Base-by-base conservation (phyloP, 1,140 invertebrate species). In the Sycophaga agraensis region DNA sequence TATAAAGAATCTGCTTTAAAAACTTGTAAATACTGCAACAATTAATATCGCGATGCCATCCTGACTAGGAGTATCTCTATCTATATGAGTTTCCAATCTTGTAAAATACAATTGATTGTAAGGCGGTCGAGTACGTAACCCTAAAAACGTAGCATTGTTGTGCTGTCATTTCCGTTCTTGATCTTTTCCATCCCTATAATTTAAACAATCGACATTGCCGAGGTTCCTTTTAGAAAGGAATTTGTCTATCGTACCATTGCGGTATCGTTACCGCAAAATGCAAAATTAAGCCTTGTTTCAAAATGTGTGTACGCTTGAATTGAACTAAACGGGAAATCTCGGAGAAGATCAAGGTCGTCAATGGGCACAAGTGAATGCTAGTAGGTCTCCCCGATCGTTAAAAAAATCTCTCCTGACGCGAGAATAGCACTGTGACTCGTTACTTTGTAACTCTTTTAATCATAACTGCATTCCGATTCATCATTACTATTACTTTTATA, bases 1-100 rank as follows among this genome's bases (percentile, higher is more conserved):
- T 43, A 64, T n/a, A 66, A 68, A 67, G 35, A 59, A 67, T 69
- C 64, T 69, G 64, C 59, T 64, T 58, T 58, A 54, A 74, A 68
- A 76, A 72, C 65, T 51, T 69, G 69, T 75, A 71, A 75, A 78
- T 77, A 77, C 76, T 77, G 74, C 67, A 75, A 76, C 73, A 76
- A 77, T 70, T 75, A 76, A 76, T 78, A 77, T 75, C 71, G 71
- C 68, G 66, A 67, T 72, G 70, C 69, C 66, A 73, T 70, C 68
- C 70, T 77, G 75, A 77, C 76, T 77, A 78, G 75, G 70, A 76
- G 65, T 73, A 68, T 67, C 40, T 24, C 16, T 62, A 62, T 53
- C 31, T 53, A 45, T 26, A 24, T 39, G 37, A 53, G 58, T 37
- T 53, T 60, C 22, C 34, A 53, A 60, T 60, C 26, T 24, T 49